Evolutionary conservation across 92 coral and sea anemone species (phyloP).

Genomic region (Zoanthus solanderi): DNA sequence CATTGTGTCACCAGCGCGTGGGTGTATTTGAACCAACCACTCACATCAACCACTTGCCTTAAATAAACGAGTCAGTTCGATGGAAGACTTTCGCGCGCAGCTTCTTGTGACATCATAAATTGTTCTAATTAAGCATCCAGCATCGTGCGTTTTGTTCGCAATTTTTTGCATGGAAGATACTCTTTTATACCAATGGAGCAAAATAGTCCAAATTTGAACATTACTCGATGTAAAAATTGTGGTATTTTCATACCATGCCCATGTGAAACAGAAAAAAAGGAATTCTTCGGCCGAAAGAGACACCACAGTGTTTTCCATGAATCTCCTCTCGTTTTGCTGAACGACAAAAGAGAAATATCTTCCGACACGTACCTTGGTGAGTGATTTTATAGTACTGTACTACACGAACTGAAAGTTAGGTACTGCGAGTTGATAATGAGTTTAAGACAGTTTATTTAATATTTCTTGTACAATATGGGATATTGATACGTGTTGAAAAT

Average conservation of each 20-base stretch:
- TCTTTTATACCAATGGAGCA: constrained; percentile 12
- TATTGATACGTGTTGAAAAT: too few species aligned
- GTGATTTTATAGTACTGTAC: background rate
- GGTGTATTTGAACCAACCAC: too few species aligned
- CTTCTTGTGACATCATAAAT: constrained; percentile 34
- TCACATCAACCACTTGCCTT: too few species aligned
- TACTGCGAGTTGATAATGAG: too few species aligned
- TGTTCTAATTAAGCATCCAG: background rate
- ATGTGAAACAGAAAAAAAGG: constrained; percentile 68
- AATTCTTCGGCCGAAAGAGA: constrained; percentile 59
- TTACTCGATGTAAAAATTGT: constrained; percentile 75
- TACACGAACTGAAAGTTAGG: too few species aligned
- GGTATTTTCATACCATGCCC: constrained; percentile 85
- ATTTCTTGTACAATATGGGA: too few species aligned
- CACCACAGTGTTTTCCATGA: constrained; percentile 49
- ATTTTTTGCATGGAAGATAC: background rate
- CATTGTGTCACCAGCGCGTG: too few species aligned
- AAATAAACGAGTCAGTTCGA: background rate
- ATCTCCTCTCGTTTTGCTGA: constrained; percentile 64
- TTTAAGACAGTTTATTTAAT: too few species aligned
- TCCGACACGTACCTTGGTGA: constrained; percentile 24
- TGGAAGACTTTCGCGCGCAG: constrained; percentile 14
- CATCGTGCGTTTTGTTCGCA: background rate
- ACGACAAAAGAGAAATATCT: constrained; percentile 50
- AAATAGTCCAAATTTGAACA: constrained; percentile 51